Conservation (phyloP, 2,797 vertebrate species). For the Rhinogobio ventralis region DNA sequence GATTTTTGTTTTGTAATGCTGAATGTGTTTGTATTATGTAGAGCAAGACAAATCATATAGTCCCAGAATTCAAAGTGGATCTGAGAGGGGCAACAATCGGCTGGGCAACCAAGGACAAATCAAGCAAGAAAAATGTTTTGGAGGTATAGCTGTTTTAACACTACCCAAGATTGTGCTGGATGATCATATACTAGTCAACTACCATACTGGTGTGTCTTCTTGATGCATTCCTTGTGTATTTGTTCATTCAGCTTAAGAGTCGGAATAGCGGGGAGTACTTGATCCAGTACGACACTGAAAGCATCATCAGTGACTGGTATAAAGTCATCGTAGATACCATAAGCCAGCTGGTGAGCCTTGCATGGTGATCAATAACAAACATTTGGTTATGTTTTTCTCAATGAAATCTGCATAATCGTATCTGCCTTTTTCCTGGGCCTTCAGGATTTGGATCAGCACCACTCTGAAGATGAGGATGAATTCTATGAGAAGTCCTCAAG, state of each 20-base stretch:
- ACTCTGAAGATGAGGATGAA: conserved; percentile 73
- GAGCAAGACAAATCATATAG: conserved; percentile 88
- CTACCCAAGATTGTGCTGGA: background rate
- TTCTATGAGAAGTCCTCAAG: conserved; percentile 78
- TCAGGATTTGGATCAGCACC: conserved; percentile 56
- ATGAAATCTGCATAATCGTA: background rate
- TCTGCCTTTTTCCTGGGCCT: background rate
- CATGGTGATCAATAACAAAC: background rate
- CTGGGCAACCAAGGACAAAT: conserved; percentile 91
- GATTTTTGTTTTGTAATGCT: background rate
- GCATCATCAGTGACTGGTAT: conserved; percentile 90
- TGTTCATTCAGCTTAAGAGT: conserved; percentile 82
- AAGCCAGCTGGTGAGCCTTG: conserved; percentile 77
- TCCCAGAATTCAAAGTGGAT: conserved; percentile 86
- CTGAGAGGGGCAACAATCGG: conserved; percentile 84
- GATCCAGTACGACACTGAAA: conserved; percentile 92
- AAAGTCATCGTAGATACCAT: conserved; percentile 87
- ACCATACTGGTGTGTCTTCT: background rate
- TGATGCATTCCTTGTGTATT: background rate
- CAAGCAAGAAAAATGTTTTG: conserved; percentile 95
- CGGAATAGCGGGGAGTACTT: conserved; percentile 87
- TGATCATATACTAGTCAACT: background rate
- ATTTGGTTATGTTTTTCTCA: background rate
- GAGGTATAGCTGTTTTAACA: conserved; percentile 79
- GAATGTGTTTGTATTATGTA: conserved; percentile 57